Conservation (phyloP, 1,140 invertebrate species). For the Metaphire vulgaris region DNA sequence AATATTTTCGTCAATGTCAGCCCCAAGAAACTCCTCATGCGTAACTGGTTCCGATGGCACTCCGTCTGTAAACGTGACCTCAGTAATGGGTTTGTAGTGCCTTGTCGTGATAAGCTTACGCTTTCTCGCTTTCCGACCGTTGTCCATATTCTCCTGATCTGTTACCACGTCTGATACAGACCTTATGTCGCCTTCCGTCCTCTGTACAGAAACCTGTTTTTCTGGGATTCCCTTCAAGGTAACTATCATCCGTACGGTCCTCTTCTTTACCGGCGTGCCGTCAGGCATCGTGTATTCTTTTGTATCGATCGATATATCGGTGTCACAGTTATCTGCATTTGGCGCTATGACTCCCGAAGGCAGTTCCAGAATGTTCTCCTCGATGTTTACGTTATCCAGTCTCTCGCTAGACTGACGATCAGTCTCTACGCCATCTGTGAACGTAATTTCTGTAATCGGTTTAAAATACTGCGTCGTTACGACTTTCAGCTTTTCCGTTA, state of each 20-base stretch:
- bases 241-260: not conserved
- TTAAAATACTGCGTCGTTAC: not conserved
- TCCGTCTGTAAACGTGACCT: not conserved
- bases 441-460: not conserved
- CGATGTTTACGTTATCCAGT: not conserved
- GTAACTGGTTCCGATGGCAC: not conserved
- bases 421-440: not conserved
- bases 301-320: not conserved
- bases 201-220: not conserved
- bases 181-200: not conserved
- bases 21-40: not conserved
- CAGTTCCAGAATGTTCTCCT: not conserved
- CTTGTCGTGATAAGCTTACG: not conserved
- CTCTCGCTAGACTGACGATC: not conserved
- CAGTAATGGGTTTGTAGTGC: not conserved
- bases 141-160: not conserved
- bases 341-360: not conserved
- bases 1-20: not conserved
- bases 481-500: not conserved
- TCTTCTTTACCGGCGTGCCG: not conserved
- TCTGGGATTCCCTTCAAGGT: not conserved
- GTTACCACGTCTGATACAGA: not conserved
- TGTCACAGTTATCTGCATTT: not conserved
- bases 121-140: not conserved
- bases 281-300: not conserved